These are phyloP conservation scores for Dione juno DNA, from an alignment of 2,888 invertebrate genomes.

Conservation along the genomic window DNA sequence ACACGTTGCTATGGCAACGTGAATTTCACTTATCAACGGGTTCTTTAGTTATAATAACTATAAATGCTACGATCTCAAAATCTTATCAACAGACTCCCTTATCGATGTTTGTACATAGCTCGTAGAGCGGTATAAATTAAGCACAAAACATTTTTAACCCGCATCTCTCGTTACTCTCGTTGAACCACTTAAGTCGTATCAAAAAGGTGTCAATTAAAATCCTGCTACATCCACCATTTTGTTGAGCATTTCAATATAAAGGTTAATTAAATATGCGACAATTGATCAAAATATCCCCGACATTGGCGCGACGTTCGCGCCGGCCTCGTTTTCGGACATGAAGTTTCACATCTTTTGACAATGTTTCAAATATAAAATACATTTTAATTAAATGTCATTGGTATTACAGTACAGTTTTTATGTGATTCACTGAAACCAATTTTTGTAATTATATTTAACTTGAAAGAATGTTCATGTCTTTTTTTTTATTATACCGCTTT, in stretches of 20 bases:
- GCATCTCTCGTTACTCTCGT: not conserved
- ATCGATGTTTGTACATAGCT: too few species aligned
- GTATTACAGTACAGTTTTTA: too few species aligned
- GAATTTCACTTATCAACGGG: too few species aligned
- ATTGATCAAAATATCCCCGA: not conserved
- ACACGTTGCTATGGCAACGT: too few species aligned
- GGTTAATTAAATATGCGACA: not conserved
- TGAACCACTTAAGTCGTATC: not conserved
- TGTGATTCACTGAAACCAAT: too few species aligned
- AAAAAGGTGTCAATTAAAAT: slow-evolving; percentile 1
- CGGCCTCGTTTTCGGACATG: not conserved
- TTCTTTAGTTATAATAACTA: too few species aligned
- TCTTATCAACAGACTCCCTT: too few species aligned
- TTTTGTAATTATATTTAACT: too few species aligned
- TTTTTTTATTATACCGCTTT: too few species aligned
- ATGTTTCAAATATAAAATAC: not conserved
- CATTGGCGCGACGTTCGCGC: not conserved
- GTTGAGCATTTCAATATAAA: not conserved
- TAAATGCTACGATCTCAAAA: too few species aligned
- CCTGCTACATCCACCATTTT: not conserved
- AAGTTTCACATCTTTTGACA: not conserved
- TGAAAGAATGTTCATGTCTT: too few species aligned
- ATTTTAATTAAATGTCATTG: not conserved
- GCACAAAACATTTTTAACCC: not conserved
- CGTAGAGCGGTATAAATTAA: too few species aligned